Percentiles rank a stretch among this genome's conserved stretches.
Conservation (phyloP, 2,888 invertebrate species). For the Thumatha senex region DNA sequence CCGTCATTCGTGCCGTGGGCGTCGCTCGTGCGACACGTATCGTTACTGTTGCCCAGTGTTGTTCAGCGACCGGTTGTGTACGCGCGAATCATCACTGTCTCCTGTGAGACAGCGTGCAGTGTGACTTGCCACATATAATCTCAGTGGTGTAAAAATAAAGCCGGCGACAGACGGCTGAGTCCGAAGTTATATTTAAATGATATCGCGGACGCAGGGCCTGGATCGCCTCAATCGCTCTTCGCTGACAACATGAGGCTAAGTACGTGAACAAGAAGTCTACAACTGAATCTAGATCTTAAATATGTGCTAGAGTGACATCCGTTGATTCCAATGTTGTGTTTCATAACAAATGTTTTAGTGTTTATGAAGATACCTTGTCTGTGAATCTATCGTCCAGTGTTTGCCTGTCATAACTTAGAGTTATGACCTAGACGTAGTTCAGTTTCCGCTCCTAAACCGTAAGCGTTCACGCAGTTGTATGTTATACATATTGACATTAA, state of each 20-base stretch:
- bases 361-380: constrained; percentile 24
- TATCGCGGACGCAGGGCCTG: constrained; percentile 70
- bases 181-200: constrained; percentile 82
- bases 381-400: constrained; percentile 34
- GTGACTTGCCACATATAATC: constrained; percentile 62
- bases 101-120: constrained; percentile 62
- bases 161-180: constrained; percentile 76
- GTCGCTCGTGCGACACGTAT: constrained; percentile 50
- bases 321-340: constrained; percentile 43
- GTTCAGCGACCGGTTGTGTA: constrained; percentile 28
- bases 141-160: constrained; percentile 79
- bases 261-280: constrained; percentile 62
- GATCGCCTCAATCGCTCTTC: constrained; percentile 64
- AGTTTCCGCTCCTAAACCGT: constrained; percentile 49
- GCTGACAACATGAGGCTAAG: constrained; percentile 77
- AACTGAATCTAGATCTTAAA: constrained; percentile 57
- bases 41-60: constrained; percentile 30
- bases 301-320: constrained; percentile 43
- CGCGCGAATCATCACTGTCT: constrained; percentile 48
- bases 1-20: constrained; percentile 64
- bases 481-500: constrained; percentile 39
- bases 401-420: constrained; percentile 16
- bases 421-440: constrained; percentile 34
- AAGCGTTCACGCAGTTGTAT: constrained; percentile 56
- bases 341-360: constrained; percentile 26